phyloP scores from a whole-genome alignment of 2,113 vertebrate genomes.

The Poecilia latipinna region DNA sequence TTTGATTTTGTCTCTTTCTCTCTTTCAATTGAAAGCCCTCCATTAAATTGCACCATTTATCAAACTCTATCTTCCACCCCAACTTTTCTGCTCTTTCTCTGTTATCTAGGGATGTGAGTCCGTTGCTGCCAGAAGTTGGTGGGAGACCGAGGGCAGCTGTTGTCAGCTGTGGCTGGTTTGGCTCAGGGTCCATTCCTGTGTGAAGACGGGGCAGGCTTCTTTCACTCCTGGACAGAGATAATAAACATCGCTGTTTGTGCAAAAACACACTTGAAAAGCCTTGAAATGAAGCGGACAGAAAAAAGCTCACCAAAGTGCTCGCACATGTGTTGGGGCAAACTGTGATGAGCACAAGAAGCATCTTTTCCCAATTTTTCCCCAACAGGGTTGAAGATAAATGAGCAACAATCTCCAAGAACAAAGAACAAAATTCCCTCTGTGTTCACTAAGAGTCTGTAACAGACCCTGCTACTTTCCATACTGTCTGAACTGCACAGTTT shows the following conservation, averaged over 20 bases:
- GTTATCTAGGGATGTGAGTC: constrained; percentile 69
- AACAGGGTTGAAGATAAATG: background rate
- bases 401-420: background rate
- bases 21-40: constrained; percentile 6
- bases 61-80: constrained; percentile 40
- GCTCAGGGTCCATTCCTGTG: constrained; percentile 51
- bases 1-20: constrained; percentile 5
- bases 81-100: constrained; percentile 34
- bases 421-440: background rate
- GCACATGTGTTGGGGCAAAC: constrained; percentile 20
- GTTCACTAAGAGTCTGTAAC: background rate
- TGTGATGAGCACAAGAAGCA: background rate
- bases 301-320: constrained; percentile 16
- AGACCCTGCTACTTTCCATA: background rate
- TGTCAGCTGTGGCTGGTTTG: constrained; percentile 55
- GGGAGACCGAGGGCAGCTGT: constrained; percentile 53
- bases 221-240: constrained; percentile 53
- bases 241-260: constrained; percentile 60
- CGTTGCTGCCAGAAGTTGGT: constrained; percentile 59
- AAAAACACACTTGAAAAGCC: constrained; percentile 46
- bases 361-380: background rate
- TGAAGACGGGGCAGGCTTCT: constrained; percentile 45
- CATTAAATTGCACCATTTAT: constrained; percentile 39
- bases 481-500: background rate
- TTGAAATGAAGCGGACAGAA: constrained; percentile 46